A percentile compares a stretch with the other conserved stretches of the same genome.
These are phyloP conservation scores for Pogona vitticeps DNA, from an alignment of 2,113 vertebrate species.

Conservation along the genomic window DNA sequence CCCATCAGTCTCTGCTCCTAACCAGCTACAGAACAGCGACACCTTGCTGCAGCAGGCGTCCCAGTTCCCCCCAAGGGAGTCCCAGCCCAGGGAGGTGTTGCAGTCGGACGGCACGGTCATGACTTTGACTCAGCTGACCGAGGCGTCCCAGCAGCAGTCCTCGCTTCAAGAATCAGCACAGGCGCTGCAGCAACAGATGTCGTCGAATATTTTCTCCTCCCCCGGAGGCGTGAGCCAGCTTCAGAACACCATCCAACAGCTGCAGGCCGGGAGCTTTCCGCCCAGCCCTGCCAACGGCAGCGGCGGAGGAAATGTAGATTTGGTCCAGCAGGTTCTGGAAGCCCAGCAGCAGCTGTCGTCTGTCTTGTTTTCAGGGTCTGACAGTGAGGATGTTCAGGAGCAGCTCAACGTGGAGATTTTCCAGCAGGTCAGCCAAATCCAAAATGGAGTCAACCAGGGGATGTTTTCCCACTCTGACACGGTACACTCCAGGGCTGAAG, in stretches of 20 bases:
- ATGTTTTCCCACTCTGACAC: constrained; percentile 79
- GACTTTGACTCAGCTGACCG: constrained; percentile 73
- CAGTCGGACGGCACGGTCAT: constrained; percentile 75
- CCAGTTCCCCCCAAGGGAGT: constrained; percentile 82
- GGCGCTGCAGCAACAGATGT: constrained; percentile 79
- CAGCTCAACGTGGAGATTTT: constrained; percentile 84
- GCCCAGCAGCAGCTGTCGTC: constrained; percentile 83
- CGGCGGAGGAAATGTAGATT: constrained; percentile 74
- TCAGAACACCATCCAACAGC: constrained; percentile 92
- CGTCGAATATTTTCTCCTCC: constrained; percentile 84
- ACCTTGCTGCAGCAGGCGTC: constrained; percentile 86
- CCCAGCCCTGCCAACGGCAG: constrained; percentile 52
- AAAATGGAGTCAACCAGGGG: constrained; percentile 73
- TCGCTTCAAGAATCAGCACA: constrained; percentile 83
- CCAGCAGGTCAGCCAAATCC: constrained; percentile 82
- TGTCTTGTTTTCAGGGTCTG: constrained; percentile 81
- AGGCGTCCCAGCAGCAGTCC: constrained; percentile 57
- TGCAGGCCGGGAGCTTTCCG: constrained; percentile 88
- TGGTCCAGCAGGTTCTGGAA: constrained; percentile 84
- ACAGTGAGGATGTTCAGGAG: constrained; percentile 79
- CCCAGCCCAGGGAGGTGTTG: constrained; percentile 83
- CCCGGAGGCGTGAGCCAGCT: constrained; percentile 87
- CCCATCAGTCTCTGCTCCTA: constrained; percentile 74
- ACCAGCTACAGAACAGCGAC: constrained; percentile 79
- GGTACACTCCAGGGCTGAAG: constrained; percentile 76